Evolutionary conservation across 1,140 invertebrate genomes (phyloP).

Genomic region (Leptinotarsa undecemlineata): DNA sequence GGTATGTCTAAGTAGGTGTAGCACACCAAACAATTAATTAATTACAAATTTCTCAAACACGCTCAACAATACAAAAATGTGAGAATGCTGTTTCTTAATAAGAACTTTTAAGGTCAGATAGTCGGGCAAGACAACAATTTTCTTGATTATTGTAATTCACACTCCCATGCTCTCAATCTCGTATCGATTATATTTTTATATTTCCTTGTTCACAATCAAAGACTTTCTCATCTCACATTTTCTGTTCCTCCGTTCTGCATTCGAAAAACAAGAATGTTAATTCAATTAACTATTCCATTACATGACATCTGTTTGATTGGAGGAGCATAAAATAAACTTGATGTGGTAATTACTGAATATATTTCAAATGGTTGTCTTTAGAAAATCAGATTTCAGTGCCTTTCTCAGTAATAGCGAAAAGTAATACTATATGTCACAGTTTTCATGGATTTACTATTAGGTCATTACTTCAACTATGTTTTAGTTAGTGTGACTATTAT

Average conservation of each 20-base stretch:
- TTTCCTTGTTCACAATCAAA: constrained; percentile 1
- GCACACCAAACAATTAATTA: neutral
- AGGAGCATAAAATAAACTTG: too few relatives aligned
- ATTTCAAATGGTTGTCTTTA: too few relatives aligned
- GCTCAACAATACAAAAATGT: constrained; percentile 6
- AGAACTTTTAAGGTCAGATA: constrained; percentile 22
- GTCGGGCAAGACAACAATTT: constrained; percentile 15
- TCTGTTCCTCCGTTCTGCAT: neutral
- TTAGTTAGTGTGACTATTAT: too few relatives aligned
- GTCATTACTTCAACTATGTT: too few relatives aligned
- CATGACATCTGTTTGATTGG: too few relatives aligned
- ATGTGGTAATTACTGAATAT: too few relatives aligned
- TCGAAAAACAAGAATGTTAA: too few relatives aligned
- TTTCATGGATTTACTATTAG: too few relatives aligned
- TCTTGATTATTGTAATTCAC: constrained; percentile 15
- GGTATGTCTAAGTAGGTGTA: constrained; percentile 14
- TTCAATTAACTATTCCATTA: too few relatives aligned
- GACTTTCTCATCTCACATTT: neutral
- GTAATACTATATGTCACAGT: too few relatives aligned
- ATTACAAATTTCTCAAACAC: constrained; percentile 16
- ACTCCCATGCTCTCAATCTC: constrained; percentile 26
- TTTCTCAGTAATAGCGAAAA: too few relatives aligned
- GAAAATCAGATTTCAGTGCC: too few relatives aligned
- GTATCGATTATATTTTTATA: neutral
- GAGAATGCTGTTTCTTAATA: neutral